phyloP scores from a whole-genome alignment of 2,797 vertebrate species.

The Notamacropus eugenii region DNA sequence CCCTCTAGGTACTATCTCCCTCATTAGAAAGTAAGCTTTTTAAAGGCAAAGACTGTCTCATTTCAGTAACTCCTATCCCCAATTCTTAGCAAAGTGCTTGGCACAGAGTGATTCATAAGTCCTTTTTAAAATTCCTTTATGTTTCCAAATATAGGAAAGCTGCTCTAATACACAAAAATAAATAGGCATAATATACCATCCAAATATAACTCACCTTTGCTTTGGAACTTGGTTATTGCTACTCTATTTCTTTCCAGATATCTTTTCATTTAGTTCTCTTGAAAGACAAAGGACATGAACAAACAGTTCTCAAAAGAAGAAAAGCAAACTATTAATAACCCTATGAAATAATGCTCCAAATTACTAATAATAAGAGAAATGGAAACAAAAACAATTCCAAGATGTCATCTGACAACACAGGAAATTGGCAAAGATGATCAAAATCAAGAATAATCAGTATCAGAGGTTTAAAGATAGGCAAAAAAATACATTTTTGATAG shows the following conservation, averaged over 20 bases:
- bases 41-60: background rate
- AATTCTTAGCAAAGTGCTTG: background rate
- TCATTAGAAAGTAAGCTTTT: background rate
- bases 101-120: background rate
- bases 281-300: background rate
- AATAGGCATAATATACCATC: background rate
- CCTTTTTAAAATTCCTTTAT: background rate
- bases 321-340: background rate
- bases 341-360: background rate
- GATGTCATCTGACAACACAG: background rate
- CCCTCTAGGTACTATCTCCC: background rate
- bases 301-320: background rate
- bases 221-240: background rate
- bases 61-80: background rate
- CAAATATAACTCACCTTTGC: background rate
- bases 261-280: background rate
- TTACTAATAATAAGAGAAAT: background rate
- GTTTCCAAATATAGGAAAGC: background rate
- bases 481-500: background rate
- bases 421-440: background rate
- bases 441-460: background rate
- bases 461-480: background rate
- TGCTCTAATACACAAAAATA: background rate
- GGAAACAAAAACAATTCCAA: background rate
- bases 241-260: background rate